Evolutionary conservation across 2,888 invertebrate genomes (phyloP).

Genomic region (Rotaria magnacalcarata): DNA sequence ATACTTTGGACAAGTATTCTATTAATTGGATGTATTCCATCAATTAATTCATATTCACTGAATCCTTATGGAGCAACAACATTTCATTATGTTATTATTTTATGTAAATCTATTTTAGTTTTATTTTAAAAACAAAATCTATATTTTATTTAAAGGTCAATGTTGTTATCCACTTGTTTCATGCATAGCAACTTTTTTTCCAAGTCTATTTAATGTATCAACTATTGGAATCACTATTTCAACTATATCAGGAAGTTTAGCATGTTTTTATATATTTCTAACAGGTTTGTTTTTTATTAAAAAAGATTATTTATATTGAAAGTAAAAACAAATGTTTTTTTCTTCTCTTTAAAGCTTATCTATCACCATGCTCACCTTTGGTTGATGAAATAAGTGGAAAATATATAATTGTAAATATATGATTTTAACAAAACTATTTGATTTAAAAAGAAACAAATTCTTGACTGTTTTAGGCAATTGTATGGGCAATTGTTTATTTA

Average conservation of each 20-base stretch:
- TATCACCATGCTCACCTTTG: background rate
- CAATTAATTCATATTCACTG: background rate
- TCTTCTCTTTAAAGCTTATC: background rate
- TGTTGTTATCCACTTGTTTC: conserved; percentile 5
- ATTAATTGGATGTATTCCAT: conserved; percentile 8
- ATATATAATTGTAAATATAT: background rate
- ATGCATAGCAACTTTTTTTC: background rate
- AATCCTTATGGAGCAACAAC: background rate
- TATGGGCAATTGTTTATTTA: background rate
- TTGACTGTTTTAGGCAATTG: background rate
- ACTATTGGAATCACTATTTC: background rate
- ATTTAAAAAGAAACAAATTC: no score
- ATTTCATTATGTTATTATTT: background rate
- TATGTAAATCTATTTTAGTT: background rate
- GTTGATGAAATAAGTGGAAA: background rate
- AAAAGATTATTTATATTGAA: no score
- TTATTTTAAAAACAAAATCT: background rate
- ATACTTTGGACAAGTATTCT: background rate
- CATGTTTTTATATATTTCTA: background rate
- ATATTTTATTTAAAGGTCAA: background rate
- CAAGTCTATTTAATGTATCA: background rate
- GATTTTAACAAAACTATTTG: no score
- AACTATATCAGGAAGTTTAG: background rate
- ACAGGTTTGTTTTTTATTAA: background rate
- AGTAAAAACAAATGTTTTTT: background rate